Conservation (phyloP, 2,888 invertebrate genomes). For the Acleris emargana region DNA sequence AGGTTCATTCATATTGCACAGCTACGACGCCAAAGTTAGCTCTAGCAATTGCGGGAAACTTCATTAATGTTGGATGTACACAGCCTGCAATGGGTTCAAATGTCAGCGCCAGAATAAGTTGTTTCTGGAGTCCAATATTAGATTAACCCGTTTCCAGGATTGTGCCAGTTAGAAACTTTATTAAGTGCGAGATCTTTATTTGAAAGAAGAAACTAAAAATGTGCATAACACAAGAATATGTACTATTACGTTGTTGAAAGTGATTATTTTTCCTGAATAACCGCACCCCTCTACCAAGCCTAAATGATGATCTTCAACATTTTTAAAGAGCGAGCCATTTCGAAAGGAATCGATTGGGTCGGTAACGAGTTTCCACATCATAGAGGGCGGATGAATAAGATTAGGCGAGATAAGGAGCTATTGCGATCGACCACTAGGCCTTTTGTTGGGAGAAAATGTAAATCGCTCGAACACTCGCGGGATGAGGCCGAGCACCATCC, state of each 20-base stretch:
- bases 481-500: slow-evolving; percentile 25
- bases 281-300: slow-evolving; percentile 17
- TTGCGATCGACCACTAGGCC: slow-evolving; percentile 51
- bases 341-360: slow-evolving; percentile 48
- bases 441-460: slow-evolving; percentile 61
- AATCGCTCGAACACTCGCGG: slow-evolving; percentile 46
- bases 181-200: too few species aligned
- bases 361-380: slow-evolving; percentile 54
- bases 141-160: slow-evolving; percentile 3
- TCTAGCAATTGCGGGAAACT: slow-evolving; percentile 20
- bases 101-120: slow-evolving; percentile 17
- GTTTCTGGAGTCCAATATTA: slow-evolving; percentile 5
- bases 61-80: slow-evolving; percentile 26
- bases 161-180: neutral
- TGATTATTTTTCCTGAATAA: neutral
- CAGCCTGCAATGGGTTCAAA: slow-evolving; percentile 14
- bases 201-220: too few species aligned
- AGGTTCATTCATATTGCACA: neutral
- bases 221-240: too few species aligned
- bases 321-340: slow-evolving; percentile 40
- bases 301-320: slow-evolving; percentile 40
- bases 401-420: slow-evolving; percentile 58
- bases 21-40: slow-evolving; percentile 18
- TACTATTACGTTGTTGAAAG: too few species aligned
- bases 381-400: slow-evolving; percentile 59